Percentiles rank a stretch among this genome's conserved stretches.
Conservation (phyloP, 1,140 invertebrate genomes). For the Saccostrea glomerata region DNA sequence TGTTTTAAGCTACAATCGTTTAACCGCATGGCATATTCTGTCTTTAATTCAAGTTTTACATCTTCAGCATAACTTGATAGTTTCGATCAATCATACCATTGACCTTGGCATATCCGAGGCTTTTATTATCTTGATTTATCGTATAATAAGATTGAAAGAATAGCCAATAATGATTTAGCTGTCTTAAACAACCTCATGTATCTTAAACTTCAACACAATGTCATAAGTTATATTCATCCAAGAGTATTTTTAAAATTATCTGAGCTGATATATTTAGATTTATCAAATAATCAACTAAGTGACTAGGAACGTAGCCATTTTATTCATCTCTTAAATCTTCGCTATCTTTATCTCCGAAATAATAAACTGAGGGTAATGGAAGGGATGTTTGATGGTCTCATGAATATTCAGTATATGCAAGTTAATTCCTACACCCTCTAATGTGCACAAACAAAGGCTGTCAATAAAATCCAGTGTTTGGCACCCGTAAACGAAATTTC, state of each 20-base stretch:
- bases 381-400: slow-evolving; percentile 56
- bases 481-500: slow-evolving; percentile 82
- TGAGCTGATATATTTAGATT: not conserved
- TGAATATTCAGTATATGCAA: slow-evolving; percentile 41
- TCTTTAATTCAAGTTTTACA: not conserved
- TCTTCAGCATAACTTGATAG: not conserved
- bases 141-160: not conserved
- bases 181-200: not conserved
- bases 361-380: slow-evolving; percentile 29
- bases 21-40: not conserved
- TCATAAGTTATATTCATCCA: not conserved
- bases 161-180: not conserved
- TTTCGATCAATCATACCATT: not conserved
- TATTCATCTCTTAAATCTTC: slow-evolving; percentile 9
- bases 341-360: not conserved
- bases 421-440: slow-evolving; percentile 63
- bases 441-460: slow-evolving; percentile 55
- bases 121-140: slow-evolving; percentile 36
- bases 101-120: not conserved
- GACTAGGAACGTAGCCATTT: slow-evolving; percentile 14
- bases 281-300: not conserved
- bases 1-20: not conserved
- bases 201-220: slow-evolving; percentile 16
- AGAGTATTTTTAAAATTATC: not conserved
- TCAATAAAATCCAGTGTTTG: slow-evolving; percentile 70